phyloP scores from a whole-genome alignment of 2,888 invertebrate genomes.

The Fragum whitleyi region DNA sequence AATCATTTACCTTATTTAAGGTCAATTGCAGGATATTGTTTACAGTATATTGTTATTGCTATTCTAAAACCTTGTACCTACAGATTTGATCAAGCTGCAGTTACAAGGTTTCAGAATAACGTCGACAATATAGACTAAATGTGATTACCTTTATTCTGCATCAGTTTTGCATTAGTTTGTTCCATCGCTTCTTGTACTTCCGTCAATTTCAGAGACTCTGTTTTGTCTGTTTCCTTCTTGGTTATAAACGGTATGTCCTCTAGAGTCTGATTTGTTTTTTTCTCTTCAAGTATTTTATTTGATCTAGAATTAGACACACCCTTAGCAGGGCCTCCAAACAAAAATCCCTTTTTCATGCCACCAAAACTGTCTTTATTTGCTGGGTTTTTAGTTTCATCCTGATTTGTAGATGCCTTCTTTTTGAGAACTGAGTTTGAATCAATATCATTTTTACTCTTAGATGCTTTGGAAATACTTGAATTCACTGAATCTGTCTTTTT shows the following conservation, averaged over 20 bases:
- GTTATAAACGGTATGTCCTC: conserved; percentile 79
- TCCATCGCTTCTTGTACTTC: conserved; percentile 81
- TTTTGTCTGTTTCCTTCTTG: conserved; percentile 66
- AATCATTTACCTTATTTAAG: too few species aligned
- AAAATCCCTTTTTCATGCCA: conserved; percentile 83
- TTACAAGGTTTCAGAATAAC: too few species aligned
- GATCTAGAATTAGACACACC: conserved; percentile 46
- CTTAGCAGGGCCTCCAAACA: conserved; percentile 70
- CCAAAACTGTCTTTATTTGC: conserved; percentile 68
- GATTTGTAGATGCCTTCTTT: background rate
- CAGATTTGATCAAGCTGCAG: too few species aligned
- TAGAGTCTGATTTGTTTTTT: conserved; percentile 35
- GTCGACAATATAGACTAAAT: too few species aligned
- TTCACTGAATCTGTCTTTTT: background rate
- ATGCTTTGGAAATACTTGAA: background rate
- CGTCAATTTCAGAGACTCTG: conserved; percentile 69
- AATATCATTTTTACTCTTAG: background rate
- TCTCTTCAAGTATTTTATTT: conserved; percentile 15
- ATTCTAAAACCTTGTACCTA: too few species aligned
- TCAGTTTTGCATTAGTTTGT: conserved; percentile 54
- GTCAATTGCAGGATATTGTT: too few species aligned
- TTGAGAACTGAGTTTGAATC: background rate
- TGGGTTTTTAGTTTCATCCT: background rate
- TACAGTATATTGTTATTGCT: too few species aligned
- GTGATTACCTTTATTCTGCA: conserved; percentile 59